Percentiles rank a stretch among this genome's conserved stretches.
Evolutionary conservation across 2,888 invertebrate species (phyloP).

Genomic region (Tenthredo livida): DNA sequence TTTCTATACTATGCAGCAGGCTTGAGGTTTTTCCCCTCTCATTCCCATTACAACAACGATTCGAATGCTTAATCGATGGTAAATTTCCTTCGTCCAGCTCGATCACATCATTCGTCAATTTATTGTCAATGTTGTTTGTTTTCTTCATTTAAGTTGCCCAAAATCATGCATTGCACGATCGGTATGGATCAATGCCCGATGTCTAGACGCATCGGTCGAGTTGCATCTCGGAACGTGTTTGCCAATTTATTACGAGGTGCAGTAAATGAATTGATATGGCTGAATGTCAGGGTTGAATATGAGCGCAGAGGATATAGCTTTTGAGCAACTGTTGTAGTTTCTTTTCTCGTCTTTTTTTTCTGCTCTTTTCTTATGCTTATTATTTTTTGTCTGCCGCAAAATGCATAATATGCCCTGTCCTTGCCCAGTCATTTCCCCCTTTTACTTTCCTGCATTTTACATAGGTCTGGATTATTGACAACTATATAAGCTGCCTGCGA

Average conservation of each 20-base stretch:
- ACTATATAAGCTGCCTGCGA: neutral
- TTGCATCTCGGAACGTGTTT: neutral
- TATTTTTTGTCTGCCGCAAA: neutral
- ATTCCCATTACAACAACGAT: neutral
- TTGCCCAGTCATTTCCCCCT: constrained; percentile 29
- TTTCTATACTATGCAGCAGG: neutral
- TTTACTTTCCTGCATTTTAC: neutral
- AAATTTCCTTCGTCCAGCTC: neutral
- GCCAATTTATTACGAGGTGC: neutral
- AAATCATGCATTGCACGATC: neutral
- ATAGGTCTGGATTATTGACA: neutral
- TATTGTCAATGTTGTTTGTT: neutral
- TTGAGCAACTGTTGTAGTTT: neutral
- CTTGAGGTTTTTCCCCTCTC: neutral
- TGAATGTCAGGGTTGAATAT: constrained; percentile 10
- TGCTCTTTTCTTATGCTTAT: neutral
- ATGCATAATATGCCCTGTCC: constrained; percentile 32
- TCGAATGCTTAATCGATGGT: neutral
- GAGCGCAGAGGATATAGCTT: neutral
- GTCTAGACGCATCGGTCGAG: neutral
- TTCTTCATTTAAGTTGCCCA: neutral
- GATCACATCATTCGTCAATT: neutral
- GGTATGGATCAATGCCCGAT: constrained; percentile 7
- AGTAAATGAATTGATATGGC: neutral
- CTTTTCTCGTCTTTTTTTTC: neutral